Conservation (phyloP, 2,888 invertebrate genomes). For the Ametastegia equiseti region DNA sequence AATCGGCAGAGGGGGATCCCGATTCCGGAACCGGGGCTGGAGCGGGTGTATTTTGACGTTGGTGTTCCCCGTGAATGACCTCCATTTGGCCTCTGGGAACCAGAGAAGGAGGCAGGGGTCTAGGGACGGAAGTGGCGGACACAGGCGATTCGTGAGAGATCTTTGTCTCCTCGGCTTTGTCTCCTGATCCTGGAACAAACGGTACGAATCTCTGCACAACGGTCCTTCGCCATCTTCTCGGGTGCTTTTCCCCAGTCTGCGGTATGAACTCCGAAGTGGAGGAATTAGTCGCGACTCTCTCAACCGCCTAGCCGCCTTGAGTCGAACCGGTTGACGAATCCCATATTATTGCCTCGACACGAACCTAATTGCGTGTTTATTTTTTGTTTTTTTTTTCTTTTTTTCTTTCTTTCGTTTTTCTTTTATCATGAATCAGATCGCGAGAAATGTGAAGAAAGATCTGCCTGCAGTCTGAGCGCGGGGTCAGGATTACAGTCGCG, state of each 20-base stretch:
- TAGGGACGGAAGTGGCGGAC: slow-evolving; percentile 19
- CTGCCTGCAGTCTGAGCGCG: background rate
- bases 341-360: background rate
- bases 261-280: background rate
- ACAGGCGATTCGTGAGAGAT: slow-evolving; percentile 18
- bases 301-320: background rate
- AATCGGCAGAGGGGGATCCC: background rate
- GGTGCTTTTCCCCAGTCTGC: too few relatives aligned
- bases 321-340: background rate
- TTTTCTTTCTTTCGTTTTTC: too few relatives aligned
- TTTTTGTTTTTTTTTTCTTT: too few relatives aligned
- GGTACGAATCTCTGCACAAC: background rate
- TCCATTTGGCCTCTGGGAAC: slow-evolving; percentile 44
- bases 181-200: slow-evolving; percentile 26
- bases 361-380: background rate
- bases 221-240: background rate
- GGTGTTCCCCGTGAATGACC: slow-evolving; percentile 48
- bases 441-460: too few relatives aligned
- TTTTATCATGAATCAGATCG: too few relatives aligned
- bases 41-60: slow-evolving; percentile 35
- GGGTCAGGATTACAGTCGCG: background rate
- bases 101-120: slow-evolving; percentile 43
- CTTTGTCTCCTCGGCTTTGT: slow-evolving; percentile 24
- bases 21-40: background rate
- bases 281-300: background rate